Evolutionary conservation across 2,113 vertebrate genomes (phyloP), one percentile per base, ranked within the genome.

Genomic region (Caretta caretta): DNA sequence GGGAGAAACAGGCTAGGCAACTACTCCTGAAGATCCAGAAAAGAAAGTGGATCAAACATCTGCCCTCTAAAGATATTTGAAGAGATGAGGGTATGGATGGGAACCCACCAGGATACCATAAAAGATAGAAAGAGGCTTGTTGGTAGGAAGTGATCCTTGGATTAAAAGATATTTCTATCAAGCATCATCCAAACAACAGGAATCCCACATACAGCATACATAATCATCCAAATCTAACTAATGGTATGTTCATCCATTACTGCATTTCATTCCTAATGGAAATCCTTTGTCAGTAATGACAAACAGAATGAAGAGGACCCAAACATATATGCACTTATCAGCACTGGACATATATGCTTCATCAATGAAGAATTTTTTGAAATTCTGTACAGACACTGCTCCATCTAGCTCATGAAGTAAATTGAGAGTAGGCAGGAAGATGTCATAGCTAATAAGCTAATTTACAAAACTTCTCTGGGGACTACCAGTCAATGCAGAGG

Each of bases 341-440:
- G n/a, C 78, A 50, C n/a, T 76, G 59, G 59, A 62, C 62, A 54
- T 59, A 49, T 31, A 8, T 81, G 69, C 59, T 46, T 10, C 72
- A 76, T 25, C 20, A 24, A 25, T 76, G 72, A 76, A 35, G 8
- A 31, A 8, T 82, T 84, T 91, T 80, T 69, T 83, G 49, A 95
- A 96, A 88, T 10, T 2, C 24, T 88, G 83, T 72, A 50, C 51
- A 56, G 78, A 76, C 50, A 93, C 87, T n/a, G 80, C 46, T 87
- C 50, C 88, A 72, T 83, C 8, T 24, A 79, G 90, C 83, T 97
- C 84, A 76, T 2, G 31, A 94, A 92, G 89, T 42, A 96, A 89
- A 85, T 22, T 62, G 38, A 46, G 76, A 16, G 10, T 62, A 48
- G 31, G 80, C 48, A 88, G 69, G 65, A 90, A 96, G 90, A 84